Conservation (phyloP, 2,888 invertebrate genomes). For the Pterostichus madidus region DNA sequence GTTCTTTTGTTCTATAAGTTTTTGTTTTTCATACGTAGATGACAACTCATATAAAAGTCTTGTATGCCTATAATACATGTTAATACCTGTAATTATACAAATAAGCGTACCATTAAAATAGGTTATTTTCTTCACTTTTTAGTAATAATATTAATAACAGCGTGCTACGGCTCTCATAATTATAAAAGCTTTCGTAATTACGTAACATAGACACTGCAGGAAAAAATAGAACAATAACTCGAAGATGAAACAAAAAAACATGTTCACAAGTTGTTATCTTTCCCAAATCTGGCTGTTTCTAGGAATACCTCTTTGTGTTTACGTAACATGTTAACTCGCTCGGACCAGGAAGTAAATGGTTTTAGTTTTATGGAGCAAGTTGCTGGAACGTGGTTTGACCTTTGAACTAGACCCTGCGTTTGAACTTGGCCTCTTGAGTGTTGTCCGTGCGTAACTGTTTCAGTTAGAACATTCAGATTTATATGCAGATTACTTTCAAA, state of each 20-base stretch:
- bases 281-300: constrained; percentile 45
- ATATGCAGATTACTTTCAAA: constrained; percentile 48
- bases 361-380: constrained; percentile 48
- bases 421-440: constrained; percentile 48
- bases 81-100: constrained; percentile 62
- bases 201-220: constrained; percentile 29
- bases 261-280: constrained; percentile 48
- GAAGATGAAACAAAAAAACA: neutral
- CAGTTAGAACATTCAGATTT: constrained; percentile 42
- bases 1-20: too few relatives aligned
- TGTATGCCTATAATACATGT: constrained; percentile 42
- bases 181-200: constrained; percentile 42
- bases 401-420: constrained; percentile 61
- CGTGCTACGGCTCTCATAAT: constrained; percentile 24
- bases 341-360: constrained; percentile 45
- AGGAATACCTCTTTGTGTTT: constrained; percentile 35
- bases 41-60: constrained; percentile 28
- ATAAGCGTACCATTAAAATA: constrained; percentile 63
- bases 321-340: neutral
- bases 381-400: constrained; percentile 56
- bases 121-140: constrained; percentile 41
- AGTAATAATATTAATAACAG: constrained; percentile 57
- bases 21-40: constrained; percentile 51
- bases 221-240: constrained; percentile 35
- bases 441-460: constrained; percentile 51